Base-by-base conservation (phyloP, 2,113 vertebrate genomes). In the Oryzias curvinotus region DNA sequence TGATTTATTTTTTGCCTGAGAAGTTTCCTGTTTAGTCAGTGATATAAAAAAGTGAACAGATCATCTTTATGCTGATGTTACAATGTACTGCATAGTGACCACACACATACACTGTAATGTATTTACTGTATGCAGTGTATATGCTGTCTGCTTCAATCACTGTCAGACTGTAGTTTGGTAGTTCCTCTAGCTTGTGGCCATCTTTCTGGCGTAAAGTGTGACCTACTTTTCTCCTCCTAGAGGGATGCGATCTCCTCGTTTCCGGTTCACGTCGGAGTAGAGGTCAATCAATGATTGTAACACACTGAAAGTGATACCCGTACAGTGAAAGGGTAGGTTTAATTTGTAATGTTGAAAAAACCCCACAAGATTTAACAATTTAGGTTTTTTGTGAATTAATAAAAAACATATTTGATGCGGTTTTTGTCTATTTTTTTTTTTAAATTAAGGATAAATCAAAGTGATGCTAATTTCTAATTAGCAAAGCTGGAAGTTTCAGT, bases 181-280 rank as follows among this genome's bases (percentile, higher is more conserved):
- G n/a, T 70, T 61, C 17, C 57, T 52, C 16, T 49, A 19, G 52
- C 72, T 67, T 44, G 54, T 42, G 16, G 58, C 41, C 57, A 16
- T 55, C 57, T 65, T 45, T 73, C 50, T 7, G 59, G 66, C 5
- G 25, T 62, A 63, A 74, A 69, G 53, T 7, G 16, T 74, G 79
- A 67, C 65, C 77, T 30, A 57, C 51, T 64, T 76, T 70, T 72
- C 46, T 80, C 71, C 79, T 53, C 64, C 44, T 65, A 49, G 14
- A 48, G 65, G 64, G 47, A 48, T 4, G 19, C 69, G 73, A 74
- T 69, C 63, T 69, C 25, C 62, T 63, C 61, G 51, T 69, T 75
- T n/a, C 43, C 43, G n/a, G 57, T 62, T 78, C 52, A 60, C 28
- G 18, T 36, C 25, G 18, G 59, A 57, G 26, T 44, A 50, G 13